phyloP scores from a whole-genome alignment of 2,797 vertebrate species.

The Urocyon cinereoargenteus region DNA sequence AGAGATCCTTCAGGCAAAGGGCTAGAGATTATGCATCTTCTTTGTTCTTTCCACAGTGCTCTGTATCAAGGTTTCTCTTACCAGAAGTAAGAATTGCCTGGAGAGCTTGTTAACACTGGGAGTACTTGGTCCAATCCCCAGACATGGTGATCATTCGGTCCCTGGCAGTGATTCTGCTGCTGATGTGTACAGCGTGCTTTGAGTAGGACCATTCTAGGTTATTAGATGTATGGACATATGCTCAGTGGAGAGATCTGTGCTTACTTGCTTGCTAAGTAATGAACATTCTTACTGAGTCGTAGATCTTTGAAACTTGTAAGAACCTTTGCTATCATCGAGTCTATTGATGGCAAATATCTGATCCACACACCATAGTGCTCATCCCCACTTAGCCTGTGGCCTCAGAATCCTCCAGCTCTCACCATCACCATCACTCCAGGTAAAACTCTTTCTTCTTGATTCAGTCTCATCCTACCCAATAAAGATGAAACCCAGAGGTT shows the following conservation, averaged over 20 bases:
- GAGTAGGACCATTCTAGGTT: neutral
- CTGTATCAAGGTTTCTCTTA: conserved; percentile 10
- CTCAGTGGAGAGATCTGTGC: neutral
- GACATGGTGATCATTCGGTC: neutral
- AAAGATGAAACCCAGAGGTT: neutral
- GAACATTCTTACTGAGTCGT: neutral
- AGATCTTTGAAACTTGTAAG: conserved; percentile 2
- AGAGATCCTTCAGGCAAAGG: neutral
- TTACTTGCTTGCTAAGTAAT: neutral
- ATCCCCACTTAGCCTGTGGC: neutral
- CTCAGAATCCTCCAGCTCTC: neutral
- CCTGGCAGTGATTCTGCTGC: neutral
- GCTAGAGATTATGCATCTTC: neutral
- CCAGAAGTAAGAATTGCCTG: neutral
- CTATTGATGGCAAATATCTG: neutral
- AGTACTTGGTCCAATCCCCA: neutral
- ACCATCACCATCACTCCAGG: neutral
- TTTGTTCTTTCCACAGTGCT: neutral
- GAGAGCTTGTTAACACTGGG: neutral
- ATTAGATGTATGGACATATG: neutral
- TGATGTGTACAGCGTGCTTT: neutral
- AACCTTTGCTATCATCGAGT: neutral
- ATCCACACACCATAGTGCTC: neutral
- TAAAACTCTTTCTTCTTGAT: neutral
- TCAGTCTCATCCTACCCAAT: neutral